Base-by-base conservation (phyloP, 2,797 vertebrate genomes). In the Erethizon dorsatum region DNA sequence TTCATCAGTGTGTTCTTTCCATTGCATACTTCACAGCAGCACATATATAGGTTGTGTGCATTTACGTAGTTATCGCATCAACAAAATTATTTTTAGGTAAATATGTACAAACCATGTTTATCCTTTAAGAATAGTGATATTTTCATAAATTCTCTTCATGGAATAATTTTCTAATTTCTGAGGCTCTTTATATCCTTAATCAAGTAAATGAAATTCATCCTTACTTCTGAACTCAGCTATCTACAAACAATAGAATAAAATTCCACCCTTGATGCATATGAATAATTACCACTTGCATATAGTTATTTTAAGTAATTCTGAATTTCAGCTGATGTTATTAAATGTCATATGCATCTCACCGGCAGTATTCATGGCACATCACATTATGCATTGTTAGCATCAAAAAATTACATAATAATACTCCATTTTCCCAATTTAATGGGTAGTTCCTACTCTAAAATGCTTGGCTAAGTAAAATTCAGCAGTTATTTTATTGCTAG, bases 41-140 rank as follows among this genome's bases (percentile, higher is more conserved):
- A 12, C n/a, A 87, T 57, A 57, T 26, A 82, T 11, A 57, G 8
- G 22, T 45, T 56, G 22, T 12, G 11, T 14, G 2, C 2, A 93
- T 95, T 96, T 95, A 63, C 91, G 90, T 97, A 96, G 95, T 96
- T 69, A 91, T 31, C 89, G 13, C 33, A 96, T 71, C 89, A 93
- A 96, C 63, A 95, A 96, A 95, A 91, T 96, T 95, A 93, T n/a
- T 87, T 91, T 77, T 61, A 86, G 69, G 54, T 91, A 96, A 88
- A 97, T 91, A 96, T 89, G n/a, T 96, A 95, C 57, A 89, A 96
- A 88, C 63, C 33, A 45, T 17, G 89, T 96, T 93, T 73, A 88
- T 93, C 45, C 22, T 86, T 94, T 33, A 83, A 82, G 61, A 94
- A 96, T 79, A 77, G 5, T 90, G 52, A 31, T 75, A 56, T 93